These are phyloP conservation scores for Chrysodeixis includens DNA, from an alignment of 2,888 invertebrate species.

Conservation along the genomic window DNA sequence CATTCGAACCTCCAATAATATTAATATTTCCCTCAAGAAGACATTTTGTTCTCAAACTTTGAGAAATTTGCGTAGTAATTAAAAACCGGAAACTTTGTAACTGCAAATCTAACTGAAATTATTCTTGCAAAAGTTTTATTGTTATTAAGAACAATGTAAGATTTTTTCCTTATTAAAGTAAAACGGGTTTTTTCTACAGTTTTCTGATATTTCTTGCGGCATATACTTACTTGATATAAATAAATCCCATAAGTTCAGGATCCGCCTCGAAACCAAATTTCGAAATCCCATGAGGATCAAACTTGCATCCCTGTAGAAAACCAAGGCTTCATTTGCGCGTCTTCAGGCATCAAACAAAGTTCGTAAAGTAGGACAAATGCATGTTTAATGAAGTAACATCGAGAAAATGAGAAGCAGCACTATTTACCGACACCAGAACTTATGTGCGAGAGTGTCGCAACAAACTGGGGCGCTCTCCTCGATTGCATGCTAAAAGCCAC, in stretches of 20 bases:
- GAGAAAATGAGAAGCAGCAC: not conserved
- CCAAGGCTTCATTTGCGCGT: not conserved
- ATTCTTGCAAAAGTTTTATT: not conserved
- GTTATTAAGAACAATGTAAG: constrained; percentile 1
- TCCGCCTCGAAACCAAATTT: not conserved
- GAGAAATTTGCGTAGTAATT: not conserved
- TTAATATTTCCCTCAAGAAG: constrained; percentile 4
- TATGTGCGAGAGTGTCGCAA: constrained; percentile 8
- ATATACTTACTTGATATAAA: not conserved
- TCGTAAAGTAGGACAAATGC: not conserved
- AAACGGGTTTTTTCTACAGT: not conserved
- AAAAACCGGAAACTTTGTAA: constrained; percentile 33
- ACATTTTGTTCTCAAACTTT: not conserved
- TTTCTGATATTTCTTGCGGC: not conserved
- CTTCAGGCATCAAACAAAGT: not conserved
- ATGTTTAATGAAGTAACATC: not conserved
- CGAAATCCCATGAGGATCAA: not conserved
- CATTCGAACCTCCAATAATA: not conserved
- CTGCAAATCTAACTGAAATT: constrained; percentile 7
- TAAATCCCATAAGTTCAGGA: not conserved
- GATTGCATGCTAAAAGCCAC: constrained; percentile 54
- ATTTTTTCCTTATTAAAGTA: constrained; percentile 4
- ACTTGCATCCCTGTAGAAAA: not conserved
- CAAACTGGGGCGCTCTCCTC: constrained; percentile 24
- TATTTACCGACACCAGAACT: constrained; percentile 10